These are phyloP conservation scores for Carapus acus DNA, from an alignment of 2,797 vertebrate genomes.

Conservation along the genomic window DNA sequence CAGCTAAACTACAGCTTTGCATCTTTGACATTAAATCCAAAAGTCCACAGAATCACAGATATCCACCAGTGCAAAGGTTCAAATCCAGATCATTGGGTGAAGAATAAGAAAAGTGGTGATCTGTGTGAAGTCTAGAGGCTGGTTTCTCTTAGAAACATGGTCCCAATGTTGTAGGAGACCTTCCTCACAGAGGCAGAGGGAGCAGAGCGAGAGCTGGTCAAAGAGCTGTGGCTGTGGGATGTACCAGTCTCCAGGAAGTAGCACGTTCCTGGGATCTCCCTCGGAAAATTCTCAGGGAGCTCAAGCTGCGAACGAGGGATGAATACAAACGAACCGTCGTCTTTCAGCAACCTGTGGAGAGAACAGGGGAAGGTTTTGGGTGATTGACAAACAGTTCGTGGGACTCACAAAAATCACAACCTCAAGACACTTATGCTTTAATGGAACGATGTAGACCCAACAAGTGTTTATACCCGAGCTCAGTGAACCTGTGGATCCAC, in stretches of 20 bases:
- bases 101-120: constrained; percentile 30
- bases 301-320: constrained; percentile 92
- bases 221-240: constrained; percentile 78
- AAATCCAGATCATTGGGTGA: constrained; percentile 25
- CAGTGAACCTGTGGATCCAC: too few relatives aligned
- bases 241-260: constrained; percentile 95
- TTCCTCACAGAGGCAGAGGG: constrained; percentile 89
- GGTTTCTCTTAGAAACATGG: constrained; percentile 99
- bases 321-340: constrained; percentile 90
- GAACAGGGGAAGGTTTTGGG: neutral
- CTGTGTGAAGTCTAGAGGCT: constrained; percentile 80
- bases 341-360: constrained; percentile 84
- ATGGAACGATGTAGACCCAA: too few relatives aligned
- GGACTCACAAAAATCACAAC: too few relatives aligned
- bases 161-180: constrained; percentile 97
- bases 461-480: too few relatives aligned
- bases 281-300: constrained; percentile 98
- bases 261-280: constrained; percentile 95
- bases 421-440: too few relatives aligned
- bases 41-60: too few relatives aligned
- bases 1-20: constrained; percentile 40
- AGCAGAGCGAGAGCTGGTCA: constrained; percentile 78
- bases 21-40: too few relatives aligned
- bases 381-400: too few relatives aligned
- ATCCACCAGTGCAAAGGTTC: constrained; percentile 27